Conservation (phyloP, 1,140 invertebrate species). For the Drosophila persimilis region DNA sequence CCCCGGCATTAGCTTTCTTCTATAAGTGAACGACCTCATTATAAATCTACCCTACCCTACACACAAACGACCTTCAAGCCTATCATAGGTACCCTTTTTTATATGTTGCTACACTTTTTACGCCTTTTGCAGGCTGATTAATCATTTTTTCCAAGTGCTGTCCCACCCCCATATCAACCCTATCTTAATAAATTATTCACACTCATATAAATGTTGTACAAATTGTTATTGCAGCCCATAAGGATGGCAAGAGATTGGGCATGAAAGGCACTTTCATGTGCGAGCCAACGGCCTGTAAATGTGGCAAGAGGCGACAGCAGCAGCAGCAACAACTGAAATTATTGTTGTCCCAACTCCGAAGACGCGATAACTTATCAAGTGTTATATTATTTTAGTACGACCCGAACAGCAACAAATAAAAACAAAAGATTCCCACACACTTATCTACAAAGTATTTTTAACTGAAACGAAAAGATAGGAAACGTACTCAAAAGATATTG, state of each 20-base stretch:
- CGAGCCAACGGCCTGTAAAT: conserved; percentile 63
- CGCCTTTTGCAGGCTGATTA: no score
- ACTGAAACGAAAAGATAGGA: conserved; percentile 39
- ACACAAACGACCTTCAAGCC: no score
- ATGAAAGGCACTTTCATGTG: conserved; percentile 56
- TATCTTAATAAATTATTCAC: conserved; percentile 10
- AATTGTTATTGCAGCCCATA: conserved; percentile 50
- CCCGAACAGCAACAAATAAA: conserved; percentile 28
- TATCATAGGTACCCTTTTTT: no score
- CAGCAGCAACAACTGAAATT: conserved; percentile 42
- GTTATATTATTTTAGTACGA: conserved; percentile 68
- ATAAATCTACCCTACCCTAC: no score
- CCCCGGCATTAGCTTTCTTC: no score
- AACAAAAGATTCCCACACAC: conserved; percentile 23
- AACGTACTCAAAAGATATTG: conserved; percentile 36
- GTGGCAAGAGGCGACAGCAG: conserved; percentile 44
- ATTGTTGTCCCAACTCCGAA: conserved; percentile 59
- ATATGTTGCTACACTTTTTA: no score
- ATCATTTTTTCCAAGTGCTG: neutral
- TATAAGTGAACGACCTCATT: no score
- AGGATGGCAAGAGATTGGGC: conserved; percentile 54
- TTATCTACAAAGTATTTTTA: conserved; percentile 38
- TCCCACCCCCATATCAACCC: neutral
- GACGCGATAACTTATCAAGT: conserved; percentile 75
- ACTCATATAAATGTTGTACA: conserved; percentile 5